phyloP scores from a whole-genome alignment of 2,888 invertebrate genomes.

The Drosophila hawaiiensis region DNA sequence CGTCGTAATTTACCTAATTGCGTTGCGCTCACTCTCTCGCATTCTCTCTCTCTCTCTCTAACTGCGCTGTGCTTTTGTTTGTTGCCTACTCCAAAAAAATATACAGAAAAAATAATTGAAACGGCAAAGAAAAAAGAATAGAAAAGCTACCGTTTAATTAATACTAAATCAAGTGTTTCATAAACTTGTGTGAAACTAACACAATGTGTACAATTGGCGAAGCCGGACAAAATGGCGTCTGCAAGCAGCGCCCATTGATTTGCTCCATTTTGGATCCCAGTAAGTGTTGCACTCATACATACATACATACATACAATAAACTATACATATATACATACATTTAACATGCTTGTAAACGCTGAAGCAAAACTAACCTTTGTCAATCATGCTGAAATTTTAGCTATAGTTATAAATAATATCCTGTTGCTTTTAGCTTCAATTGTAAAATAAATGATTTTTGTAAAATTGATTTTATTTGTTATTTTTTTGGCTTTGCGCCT shows the following conservation, averaged over 20 bases:
- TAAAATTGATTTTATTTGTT: slow-evolving; percentile 1
- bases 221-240: slow-evolving; percentile 84
- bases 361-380: slow-evolving; percentile 67
- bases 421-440: slow-evolving; percentile 3
- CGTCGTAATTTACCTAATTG: slow-evolving; percentile 53
- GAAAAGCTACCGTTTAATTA: slow-evolving; percentile 15
- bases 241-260: slow-evolving; percentile 84
- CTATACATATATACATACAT: slow-evolving; percentile 3
- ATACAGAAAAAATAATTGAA: slow-evolving; percentile 34
- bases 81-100: slow-evolving; percentile 26
- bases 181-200: slow-evolving; percentile 34
- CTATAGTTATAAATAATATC: background rate
- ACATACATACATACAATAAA: slow-evolving; percentile 2
- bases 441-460: slow-evolving; percentile 7
- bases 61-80: slow-evolving; percentile 55
- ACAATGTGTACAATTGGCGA: slow-evolving; percentile 73
- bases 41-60: slow-evolving; percentile 19
- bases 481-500: slow-evolving; percentile 18
- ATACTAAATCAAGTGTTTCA: slow-evolving; percentile 18
- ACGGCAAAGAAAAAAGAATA: background rate
- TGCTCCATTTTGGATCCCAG: slow-evolving; percentile 85
- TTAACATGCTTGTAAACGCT: background rate
- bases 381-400: slow-evolving; percentile 43
- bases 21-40: slow-evolving; percentile 21
- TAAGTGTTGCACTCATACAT: slow-evolving; percentile 72